Base-by-base conservation (phyloP, 2,888 invertebrate species). In the Eudemis profundana region DNA sequence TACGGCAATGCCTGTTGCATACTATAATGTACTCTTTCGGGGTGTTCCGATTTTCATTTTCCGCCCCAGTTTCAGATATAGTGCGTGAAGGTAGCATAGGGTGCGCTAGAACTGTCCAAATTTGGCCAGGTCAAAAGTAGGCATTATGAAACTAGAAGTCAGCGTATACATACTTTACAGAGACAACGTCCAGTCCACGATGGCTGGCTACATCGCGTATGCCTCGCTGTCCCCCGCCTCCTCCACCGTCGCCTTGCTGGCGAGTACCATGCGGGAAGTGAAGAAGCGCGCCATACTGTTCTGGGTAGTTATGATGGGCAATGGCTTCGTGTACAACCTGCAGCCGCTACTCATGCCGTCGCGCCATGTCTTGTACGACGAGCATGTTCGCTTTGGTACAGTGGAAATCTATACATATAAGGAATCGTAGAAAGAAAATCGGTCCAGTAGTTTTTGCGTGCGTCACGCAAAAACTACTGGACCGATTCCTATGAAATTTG, bases 231-330 rank as follows among this genome's bases (percentile, higher is more conserved):
- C 46, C 1, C 8, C 17, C 8, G 10, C 29, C 4, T 12, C 49
- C 0, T 5, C 49, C 4, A 38, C 49, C 1, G 1, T 5, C 14
- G 4, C 49, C 0, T 4, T n/a, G 19, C n/a, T 60, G 17, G 3
- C 5, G 4, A 14, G n/a, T n/a, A 38, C 40, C 4, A 7, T 60
- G 49, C 33, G 61, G 2, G 10, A n/a, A 12, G 70, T 74, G 0
- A 73, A 72, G 40, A 69, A 44, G 27, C 56, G 74, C 5, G 72
- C 73, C 0, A 15, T 72, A 10, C 19, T 70, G 3, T 72, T 69
- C 46, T 72, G 72, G 71, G n/a, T 42, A 1, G 47, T 70, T 7
- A 61, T 74, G 3, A 57, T 70, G 3, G 44, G 51, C 4, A 68
- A 69, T 33, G 70, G 72, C 3, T 3, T 62, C 0, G 5, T 68